Evolutionary conservation across 2,888 invertebrate species (phyloP), one percentile per base, ranked within the genome.

Genomic region (Dermolepida albohirtum): DNA sequence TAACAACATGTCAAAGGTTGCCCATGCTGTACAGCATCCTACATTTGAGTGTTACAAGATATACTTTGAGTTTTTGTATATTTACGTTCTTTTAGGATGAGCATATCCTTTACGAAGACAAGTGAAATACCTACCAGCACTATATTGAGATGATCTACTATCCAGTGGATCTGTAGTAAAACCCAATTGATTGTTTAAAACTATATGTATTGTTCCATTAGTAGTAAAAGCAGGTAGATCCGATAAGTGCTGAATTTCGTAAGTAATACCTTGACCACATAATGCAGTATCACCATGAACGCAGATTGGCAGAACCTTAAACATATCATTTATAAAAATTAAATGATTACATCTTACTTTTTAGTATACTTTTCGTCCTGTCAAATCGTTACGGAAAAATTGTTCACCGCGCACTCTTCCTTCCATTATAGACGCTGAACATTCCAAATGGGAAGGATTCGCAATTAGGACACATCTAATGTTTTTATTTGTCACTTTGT

Each of bases 211-310:
- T 59, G 95, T 94, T 68, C 96, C 96, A 79, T 94, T 93, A 6
- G 95, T 95, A 54, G 95, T 94, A 85, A 95, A 96, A 70, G 92
- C 92, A 10, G 95, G 95, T 73, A 96, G 86, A 82, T 96, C 95
- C 62, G 94, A 93, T 85, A 96, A 84, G 82, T 95, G 95, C 88
- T 96, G 94, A 0, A 95, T 95, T 84, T 96, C 96, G 82, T 93
- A 95, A 29, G 96, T 96, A 71, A 96, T 92, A 71, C 96, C 96
- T 82, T 96, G 96, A 0, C 96, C 96, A 71, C 93, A 90, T 86
- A 96, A 95, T 22, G 96, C 95, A 1, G 96, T 95, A 84, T 96
- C 96, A 34, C 96, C 96, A 84, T 96, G 96, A 50, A 96, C 87
- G 49, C 96, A 86, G 74, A 96, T 91, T 5, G 94, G 94, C 94